A percentile compares a stretch with the other conserved stretches of the same genome.
Conservation (phyloP, 2,888 invertebrate genomes). For the Polydrusus cervinus region DNA sequence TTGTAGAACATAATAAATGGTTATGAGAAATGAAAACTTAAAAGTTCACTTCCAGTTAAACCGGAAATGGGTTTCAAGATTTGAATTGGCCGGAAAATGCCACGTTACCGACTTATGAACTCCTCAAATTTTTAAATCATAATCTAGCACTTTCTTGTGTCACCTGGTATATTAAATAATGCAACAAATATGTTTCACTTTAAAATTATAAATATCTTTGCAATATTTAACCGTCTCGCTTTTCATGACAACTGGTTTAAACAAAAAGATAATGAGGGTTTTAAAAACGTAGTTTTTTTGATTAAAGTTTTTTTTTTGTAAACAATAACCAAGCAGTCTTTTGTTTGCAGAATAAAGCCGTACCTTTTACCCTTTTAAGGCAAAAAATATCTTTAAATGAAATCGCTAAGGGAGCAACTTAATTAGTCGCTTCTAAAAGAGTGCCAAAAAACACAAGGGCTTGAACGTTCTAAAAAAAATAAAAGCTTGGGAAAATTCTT, state of each 20-base stretch:
- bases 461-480: not conserved
- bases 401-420: not conserved
- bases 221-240: not conserved
- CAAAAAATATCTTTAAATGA: slow-evolving; percentile 9
- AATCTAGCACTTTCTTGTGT: no score
- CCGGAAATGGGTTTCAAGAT: no score
- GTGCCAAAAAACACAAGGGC: slow-evolving; percentile 1
- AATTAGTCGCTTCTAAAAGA: not conserved
- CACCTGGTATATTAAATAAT: no score
- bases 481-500: not conserved
- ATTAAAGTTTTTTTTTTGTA: not conserved
- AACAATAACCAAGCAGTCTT: slow-evolving; percentile 4
- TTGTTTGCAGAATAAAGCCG: not conserved
- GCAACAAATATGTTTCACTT: no score
- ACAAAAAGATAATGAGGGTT: not conserved
- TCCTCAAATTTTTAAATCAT: no score
- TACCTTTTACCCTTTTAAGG: not conserved
- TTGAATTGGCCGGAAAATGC: no score
- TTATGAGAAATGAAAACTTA: no score
- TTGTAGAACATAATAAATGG: no score
- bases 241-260: not conserved
- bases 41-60: no score
- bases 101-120: no score
- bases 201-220: no score
- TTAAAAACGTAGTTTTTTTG: not conserved